Evolutionary conservation across 2,113 vertebrate species (phyloP), one percentile per base, ranked within the genome.

Genomic region (Acrocephalus kingi): DNA sequence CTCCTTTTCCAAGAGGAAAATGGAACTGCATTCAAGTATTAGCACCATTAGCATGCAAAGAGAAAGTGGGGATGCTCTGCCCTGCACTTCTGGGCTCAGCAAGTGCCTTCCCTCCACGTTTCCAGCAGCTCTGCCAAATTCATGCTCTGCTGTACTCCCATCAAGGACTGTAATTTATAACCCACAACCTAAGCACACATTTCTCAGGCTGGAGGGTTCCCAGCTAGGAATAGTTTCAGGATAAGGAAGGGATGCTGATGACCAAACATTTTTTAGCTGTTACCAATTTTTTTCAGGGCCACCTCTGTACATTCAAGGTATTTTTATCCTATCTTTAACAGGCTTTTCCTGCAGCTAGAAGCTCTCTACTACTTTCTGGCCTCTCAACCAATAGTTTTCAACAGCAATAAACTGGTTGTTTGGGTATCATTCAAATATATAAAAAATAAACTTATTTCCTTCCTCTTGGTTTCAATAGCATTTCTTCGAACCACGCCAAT

Each of bases 11-110:
- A 46, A 79, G 35, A 54, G 86, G 21, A 28, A 90, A 74, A 46
- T 19, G 23, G 61, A 77, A 23, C 28, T 39, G 28, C 23, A 37
- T 31, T 16, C 58, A 59, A 24, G 15, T 8, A 45, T 17, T 6
- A 62, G 17, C n/a, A 16, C 37, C 23, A 46, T 25, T 6, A 35
- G 24, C 0, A 0, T 6, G 56, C 59, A 37, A 59, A 87, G 21
- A 39, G 51, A 55, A 73, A 71, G 52, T 0, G 3, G 7, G 46
- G 45, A 62, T 45, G 1, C 45, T 31, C 27, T 54, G 24, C 15
- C 35, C 64, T 58, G 64, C n/a, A 3, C 68, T 79, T 41, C 66
- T 4, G 24, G 62, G 74, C 55, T 80, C 74, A 59, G 75, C 33
- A 35, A 79, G 68, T 9, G 37, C 62, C 11, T 48, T 80, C 82